Percentiles rank a stretch among this genome's conserved stretches.
phyloP scores from a whole-genome alignment of 2,113 vertebrate species.

The Rhinoderma darwinii region DNA sequence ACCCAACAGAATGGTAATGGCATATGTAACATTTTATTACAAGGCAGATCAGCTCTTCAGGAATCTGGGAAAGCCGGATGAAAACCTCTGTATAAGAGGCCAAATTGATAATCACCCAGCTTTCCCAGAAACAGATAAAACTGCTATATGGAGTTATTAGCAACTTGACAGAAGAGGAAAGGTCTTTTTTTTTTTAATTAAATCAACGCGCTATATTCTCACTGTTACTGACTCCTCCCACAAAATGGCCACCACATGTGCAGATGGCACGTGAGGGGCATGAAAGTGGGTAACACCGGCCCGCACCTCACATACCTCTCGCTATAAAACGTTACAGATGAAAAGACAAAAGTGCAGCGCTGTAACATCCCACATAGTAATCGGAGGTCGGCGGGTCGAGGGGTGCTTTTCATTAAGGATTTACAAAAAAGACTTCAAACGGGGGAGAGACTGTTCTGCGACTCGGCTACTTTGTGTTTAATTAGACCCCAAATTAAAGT shows the following conservation, averaged over 20 bases:
- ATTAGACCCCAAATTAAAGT: neutral
- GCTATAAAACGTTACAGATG: neutral
- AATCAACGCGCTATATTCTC: neutral
- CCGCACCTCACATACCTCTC: neutral
- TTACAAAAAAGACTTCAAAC: neutral
- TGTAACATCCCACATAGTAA: neutral
- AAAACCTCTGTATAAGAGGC: neutral
- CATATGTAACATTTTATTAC: too few relatives aligned
- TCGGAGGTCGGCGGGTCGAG: neutral
- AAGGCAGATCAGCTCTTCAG: too few relatives aligned
- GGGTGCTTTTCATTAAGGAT: neutral
- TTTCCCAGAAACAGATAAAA: neutral
- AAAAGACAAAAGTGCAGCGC: constrained; percentile 6
- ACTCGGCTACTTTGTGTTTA: neutral
- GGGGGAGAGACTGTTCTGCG: too few relatives aligned
- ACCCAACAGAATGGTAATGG: too few relatives aligned
- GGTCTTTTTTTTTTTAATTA: neutral
- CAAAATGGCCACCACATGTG: neutral
- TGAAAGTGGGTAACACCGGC: neutral
- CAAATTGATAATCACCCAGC: neutral
- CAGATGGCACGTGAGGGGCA: neutral
- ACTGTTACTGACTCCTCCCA: neutral
- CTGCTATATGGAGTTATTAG: neutral
- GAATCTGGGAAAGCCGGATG: neutral
- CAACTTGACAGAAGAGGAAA: neutral